Conservation (phyloP, 2,888 invertebrate species). For the Lapara coniferarum region DNA sequence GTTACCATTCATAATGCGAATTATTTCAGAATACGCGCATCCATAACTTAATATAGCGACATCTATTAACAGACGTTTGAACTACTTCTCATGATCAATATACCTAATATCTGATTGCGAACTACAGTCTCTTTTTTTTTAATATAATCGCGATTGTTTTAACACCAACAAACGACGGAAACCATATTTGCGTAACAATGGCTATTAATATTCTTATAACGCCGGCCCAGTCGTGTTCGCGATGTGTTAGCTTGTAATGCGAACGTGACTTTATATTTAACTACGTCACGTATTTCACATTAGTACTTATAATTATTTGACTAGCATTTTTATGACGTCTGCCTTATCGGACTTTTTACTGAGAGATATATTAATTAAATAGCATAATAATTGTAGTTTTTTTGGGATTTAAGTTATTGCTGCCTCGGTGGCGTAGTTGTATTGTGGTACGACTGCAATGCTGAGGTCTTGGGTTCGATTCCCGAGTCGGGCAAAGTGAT, state of each 20-base stretch:
- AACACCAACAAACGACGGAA: conserved; percentile 29
- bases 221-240: conserved; percentile 9
- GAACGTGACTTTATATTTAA: conserved; percentile 12
- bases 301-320: conserved; percentile 13
- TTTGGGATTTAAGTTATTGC: too few relatives aligned
- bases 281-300: conserved; percentile 9
- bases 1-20: too few relatives aligned
- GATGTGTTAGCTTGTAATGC: conserved; percentile 27
- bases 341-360: too few relatives aligned
- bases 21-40: too few relatives aligned
- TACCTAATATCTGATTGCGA: neutral
- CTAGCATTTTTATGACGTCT: too few relatives aligned
- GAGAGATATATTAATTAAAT: too few relatives aligned
- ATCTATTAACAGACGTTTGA: neutral
- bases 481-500: too few relatives aligned
- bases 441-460: too few relatives aligned
- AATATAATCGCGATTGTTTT: neutral
- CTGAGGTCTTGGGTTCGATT: too few relatives aligned
- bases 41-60: neutral
- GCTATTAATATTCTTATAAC: conserved; percentile 13
- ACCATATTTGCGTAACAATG: conserved; percentile 27
- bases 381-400: too few relatives aligned
- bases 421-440: too few relatives aligned
- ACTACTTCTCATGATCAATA: neutral
- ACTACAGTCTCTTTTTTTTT: neutral